phyloP scores from a whole-genome alignment of 2,888 invertebrate species.

The Beris morrisii region DNA sequence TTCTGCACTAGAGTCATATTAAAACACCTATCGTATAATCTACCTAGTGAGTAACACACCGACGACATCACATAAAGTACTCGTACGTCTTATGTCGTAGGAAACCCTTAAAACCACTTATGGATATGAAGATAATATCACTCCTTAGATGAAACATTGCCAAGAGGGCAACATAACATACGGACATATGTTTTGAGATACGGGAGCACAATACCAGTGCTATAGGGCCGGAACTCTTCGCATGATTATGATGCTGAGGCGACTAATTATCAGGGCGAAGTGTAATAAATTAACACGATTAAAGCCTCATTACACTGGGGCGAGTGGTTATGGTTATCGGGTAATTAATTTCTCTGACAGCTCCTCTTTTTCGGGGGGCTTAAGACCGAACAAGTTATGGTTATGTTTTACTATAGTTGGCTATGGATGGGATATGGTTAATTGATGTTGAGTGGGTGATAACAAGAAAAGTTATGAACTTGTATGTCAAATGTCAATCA shows the following conservation, averaged over 20 bases:
- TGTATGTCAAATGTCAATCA: conserved; percentile 29
- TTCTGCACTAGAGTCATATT: too few relatives aligned
- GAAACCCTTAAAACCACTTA: conserved; percentile 29
- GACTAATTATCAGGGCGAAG: conserved; percentile 24
- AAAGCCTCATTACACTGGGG: conserved; percentile 28
- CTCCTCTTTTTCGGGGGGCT: conserved; percentile 2
- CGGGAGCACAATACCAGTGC: conserved; percentile 13
- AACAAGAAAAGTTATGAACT: neutral
- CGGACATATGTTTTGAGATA: conserved; percentile 28
- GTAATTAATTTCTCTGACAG: conserved; percentile 29
- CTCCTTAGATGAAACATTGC: conserved; percentile 21
- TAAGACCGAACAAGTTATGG: conserved; percentile 9
- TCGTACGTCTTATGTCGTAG: conserved; percentile 7
- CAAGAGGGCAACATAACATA: conserved; percentile 20
- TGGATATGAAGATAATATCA: conserved; percentile 22
- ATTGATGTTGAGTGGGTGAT: conserved; percentile 28
- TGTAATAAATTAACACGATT: conserved; percentile 34
- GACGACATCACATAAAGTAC: conserved; percentile 21
- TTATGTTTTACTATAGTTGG: conserved; percentile 12
- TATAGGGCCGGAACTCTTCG: conserved; percentile 7
- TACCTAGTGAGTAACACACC: too few relatives aligned
- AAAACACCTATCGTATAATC: too few relatives aligned
- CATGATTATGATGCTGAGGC: conserved; percentile 9
- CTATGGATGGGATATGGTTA: neutral
- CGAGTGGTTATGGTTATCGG: conserved; percentile 27